Base-by-base conservation (phyloP, 2,113 vertebrate genomes). In the Tupaia tana region DNA sequence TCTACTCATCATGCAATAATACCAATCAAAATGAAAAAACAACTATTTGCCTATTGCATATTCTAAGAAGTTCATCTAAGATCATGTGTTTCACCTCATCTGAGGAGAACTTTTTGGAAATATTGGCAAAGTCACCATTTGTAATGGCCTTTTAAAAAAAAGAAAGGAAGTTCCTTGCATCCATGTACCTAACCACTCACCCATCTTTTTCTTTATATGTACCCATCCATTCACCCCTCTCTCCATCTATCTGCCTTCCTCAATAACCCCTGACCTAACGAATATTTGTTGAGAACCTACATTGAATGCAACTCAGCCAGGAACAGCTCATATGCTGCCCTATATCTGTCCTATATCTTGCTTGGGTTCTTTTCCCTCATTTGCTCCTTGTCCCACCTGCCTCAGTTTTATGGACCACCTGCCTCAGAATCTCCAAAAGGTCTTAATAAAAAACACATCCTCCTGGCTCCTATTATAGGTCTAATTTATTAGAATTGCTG, bases 131-230 rank as follows among this genome's bases (percentile, higher is more conserved):
- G 58, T 82, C n/a, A 85, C 18, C 15, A 85, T 74, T 75, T 69
- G 34, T 54, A 74, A 94, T 31, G 25, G 20, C 13, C 70, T 77
- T 20, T 85, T 56, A 95, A 29, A 92, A 52, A 92, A 70, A 81
- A 77, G 43, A 54, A 79, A 95, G 25, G 22, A 86, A 18, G 7
- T 34, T 22, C 20, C 20, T 84, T 93, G 25, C 29, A 59, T 74
- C 5, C 54, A 22, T 34, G 29, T 6, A 67, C 13, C 16, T 10
- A 91, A 78, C 10, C 19, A 29, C 54, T 27, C 4, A 81, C 20
- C 19, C 24, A 64, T 61, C 43, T 24, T 34, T 67, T 34, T 67
- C 14, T 9, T 69, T 56, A 11, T n/a, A 63, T 25, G 12, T 4
- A 74, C 11, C 9, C 8, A 75, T 3, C 24, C 56, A 77, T 12